These are phyloP conservation scores for Pseudobourletiella spinata DNA, from an alignment of 1,140 invertebrate genomes.

Conservation along the genomic window DNA sequence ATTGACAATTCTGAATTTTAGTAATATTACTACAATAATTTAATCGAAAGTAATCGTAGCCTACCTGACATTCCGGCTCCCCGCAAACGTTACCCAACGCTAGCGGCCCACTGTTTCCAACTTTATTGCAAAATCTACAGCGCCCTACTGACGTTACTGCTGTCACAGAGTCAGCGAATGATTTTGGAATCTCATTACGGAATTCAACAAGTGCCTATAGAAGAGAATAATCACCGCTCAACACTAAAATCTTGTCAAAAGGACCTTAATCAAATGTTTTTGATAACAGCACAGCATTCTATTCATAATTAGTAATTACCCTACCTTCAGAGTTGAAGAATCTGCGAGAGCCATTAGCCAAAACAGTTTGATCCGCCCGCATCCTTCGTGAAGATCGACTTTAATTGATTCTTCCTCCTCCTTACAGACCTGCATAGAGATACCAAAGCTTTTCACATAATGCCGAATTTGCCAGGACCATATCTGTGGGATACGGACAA, in stretches of 20 bases:
- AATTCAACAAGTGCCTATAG: slow-evolving; percentile 75
- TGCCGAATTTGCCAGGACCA: background rate
- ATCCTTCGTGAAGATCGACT: slow-evolving; percentile 91
- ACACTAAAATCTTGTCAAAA: too few species aligned
- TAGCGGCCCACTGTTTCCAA: slow-evolving; percentile 69
- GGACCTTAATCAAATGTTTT: too few species aligned
- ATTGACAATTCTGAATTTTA: background rate
- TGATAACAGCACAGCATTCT: too few species aligned
- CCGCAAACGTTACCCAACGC: slow-evolving; percentile 88
- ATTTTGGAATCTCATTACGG: slow-evolving; percentile 55
- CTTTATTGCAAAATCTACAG: slow-evolving; percentile 85
- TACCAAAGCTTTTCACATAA: background rate
- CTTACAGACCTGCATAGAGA: slow-evolving; percentile 63
- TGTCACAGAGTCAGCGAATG: slow-evolving; percentile 38
- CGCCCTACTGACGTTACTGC: slow-evolving; percentile 52
- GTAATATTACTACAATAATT: background rate
- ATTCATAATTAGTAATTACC: too few species aligned
- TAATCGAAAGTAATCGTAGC: background rate
- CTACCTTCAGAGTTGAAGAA: slow-evolving; percentile 71
- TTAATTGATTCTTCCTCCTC: slow-evolving; percentile 86
- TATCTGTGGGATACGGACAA: too few species aligned
- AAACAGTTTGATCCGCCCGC: slow-evolving; percentile 87
- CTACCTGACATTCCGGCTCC: slow-evolving; percentile 81
- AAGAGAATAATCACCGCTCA: background rate
- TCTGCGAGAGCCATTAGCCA: slow-evolving; percentile 89